Percentiles rank a stretch among this genome's conserved stretches.
These are phyloP conservation scores for Semaprochilodus insignis DNA, from an alignment of 2,797 vertebrate genomes.

Conservation along the genomic window DNA sequence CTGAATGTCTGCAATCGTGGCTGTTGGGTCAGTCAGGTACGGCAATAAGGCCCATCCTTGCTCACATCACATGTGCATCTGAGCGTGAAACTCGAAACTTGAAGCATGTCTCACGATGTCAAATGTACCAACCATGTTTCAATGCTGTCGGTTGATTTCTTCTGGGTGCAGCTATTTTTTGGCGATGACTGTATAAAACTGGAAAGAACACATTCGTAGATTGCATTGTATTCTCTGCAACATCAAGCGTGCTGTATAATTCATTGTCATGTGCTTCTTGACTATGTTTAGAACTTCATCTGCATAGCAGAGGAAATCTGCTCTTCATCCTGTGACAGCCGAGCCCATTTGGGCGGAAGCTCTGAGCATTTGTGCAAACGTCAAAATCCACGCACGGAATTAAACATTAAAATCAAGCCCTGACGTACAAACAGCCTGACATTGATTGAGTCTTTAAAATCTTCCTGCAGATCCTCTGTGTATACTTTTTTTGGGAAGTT, in stretches of 20 bases:
- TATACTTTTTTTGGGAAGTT: background rate
- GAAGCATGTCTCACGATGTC: too few relatives aligned
- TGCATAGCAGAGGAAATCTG: slow-evolving; percentile 28
- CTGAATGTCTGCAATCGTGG: too few relatives aligned
- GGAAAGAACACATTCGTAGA: background rate
- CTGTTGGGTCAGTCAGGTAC: too few relatives aligned
- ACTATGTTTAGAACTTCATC: slow-evolving; percentile 37
- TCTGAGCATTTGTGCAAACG: background rate
- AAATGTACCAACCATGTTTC: too few relatives aligned
- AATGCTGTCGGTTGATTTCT: too few relatives aligned
- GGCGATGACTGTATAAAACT: too few relatives aligned
- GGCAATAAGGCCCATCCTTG: too few relatives aligned
- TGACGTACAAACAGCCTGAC: slow-evolving; percentile 18
- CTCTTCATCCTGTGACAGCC: slow-evolving; percentile 25
- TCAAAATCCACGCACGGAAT: slow-evolving; percentile 12
- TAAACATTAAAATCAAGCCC: slow-evolving; percentile 17
- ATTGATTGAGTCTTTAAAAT: slow-evolving; percentile 39
- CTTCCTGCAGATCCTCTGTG: slow-evolving; percentile 17
- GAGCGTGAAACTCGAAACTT: too few relatives aligned
- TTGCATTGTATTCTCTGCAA: background rate
- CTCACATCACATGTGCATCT: too few relatives aligned
- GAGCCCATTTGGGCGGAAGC: slow-evolving; percentile 1
- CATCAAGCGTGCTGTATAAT: slow-evolving; percentile 24
- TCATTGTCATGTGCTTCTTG: slow-evolving; percentile 18
- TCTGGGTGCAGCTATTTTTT: too few relatives aligned